phyloP scores from a whole-genome alignment of 2,888 invertebrate species.

The Cerceris rybyensis region DNA sequence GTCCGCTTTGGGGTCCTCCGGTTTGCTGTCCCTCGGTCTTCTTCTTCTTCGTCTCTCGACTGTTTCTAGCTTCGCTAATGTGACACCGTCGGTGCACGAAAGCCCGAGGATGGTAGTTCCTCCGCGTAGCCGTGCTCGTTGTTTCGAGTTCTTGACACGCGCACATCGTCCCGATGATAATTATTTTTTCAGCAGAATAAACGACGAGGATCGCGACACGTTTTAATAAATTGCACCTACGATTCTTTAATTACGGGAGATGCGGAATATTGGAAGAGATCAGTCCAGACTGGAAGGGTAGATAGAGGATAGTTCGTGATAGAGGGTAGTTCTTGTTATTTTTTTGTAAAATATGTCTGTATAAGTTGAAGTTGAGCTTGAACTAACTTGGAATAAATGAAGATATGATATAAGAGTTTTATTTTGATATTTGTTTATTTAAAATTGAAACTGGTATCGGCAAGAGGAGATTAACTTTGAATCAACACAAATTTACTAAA shows the following conservation, averaged over 20 bases:
- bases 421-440: too few relatives aligned
- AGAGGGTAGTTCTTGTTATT: too few relatives aligned
- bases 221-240: neutral
- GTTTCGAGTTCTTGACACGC: constrained; percentile 13
- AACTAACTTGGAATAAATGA: too few relatives aligned
- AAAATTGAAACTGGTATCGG: too few relatives aligned
- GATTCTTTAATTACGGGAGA: neutral
- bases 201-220: neutral
- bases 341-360: too few relatives aligned
- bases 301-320: too few relatives aligned
- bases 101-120: neutral
- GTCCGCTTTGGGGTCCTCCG: constrained; percentile 22
- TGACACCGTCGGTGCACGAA: constrained; percentile 18
- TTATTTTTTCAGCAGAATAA: constrained; percentile 15
- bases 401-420: too few relatives aligned
- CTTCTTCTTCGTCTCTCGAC: constrained; percentile 5
- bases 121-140: constrained; percentile 3
- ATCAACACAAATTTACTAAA: too few relatives aligned
- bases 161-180: neutral
- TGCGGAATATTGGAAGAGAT: too few relatives aligned
- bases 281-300: too few relatives aligned
- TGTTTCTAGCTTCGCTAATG: constrained; percentile 6
- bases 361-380: too few relatives aligned
- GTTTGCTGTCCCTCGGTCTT: constrained; percentile 5
- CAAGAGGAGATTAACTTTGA: too few relatives aligned